These are phyloP conservation scores for Schizothorax lantsangensis DNA, from an alignment of 2,797 vertebrate species.

Conservation along the genomic window DNA sequence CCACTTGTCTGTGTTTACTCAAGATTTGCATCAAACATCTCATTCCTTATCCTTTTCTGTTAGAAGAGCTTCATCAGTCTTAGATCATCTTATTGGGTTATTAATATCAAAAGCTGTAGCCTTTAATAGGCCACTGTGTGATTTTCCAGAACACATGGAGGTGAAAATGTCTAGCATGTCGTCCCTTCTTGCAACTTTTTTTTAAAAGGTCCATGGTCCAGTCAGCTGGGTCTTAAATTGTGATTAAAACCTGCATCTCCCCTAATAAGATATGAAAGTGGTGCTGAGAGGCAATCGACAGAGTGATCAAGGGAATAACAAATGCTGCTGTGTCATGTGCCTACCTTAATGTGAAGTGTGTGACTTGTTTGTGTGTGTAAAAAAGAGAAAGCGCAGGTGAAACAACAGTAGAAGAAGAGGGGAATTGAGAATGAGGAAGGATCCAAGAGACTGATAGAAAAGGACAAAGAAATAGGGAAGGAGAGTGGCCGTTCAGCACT, in stretches of 20 bases:
- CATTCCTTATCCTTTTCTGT: not conserved
- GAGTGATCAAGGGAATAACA: conserved; percentile 78
- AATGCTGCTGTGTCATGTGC: conserved; percentile 73
- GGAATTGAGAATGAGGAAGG: conserved; percentile 4
- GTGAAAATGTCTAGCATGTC: conserved; percentile 30
- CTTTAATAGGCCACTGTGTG: not conserved
- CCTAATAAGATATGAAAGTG: conserved; percentile 78
- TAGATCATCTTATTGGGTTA: not conserved
- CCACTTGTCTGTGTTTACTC: not conserved
- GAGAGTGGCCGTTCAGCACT: conserved; percentile 26
- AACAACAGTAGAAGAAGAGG: conserved; percentile 28
- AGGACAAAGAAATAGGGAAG: not conserved
- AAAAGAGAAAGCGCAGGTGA: conserved; percentile 45
- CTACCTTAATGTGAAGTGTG: conserved; percentile 67
- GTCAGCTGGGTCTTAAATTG: conserved; percentile 65
- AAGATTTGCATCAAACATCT: not conserved
- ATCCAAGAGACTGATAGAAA: conserved; percentile 10
- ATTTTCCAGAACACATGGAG: not conserved
- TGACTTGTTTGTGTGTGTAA: not conserved
- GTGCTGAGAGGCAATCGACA: conserved; percentile 73
- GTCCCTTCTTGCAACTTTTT: conserved; percentile 50
- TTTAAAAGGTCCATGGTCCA: conserved; percentile 36
- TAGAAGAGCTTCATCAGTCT: not conserved
- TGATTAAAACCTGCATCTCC: conserved; percentile 70
- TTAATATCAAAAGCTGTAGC: not conserved